A percentile compares a stretch with the other conserved stretches of the same genome.
phyloP scores from a whole-genome alignment of 2,888 invertebrate species.

The Drosophila colorata region DNA sequence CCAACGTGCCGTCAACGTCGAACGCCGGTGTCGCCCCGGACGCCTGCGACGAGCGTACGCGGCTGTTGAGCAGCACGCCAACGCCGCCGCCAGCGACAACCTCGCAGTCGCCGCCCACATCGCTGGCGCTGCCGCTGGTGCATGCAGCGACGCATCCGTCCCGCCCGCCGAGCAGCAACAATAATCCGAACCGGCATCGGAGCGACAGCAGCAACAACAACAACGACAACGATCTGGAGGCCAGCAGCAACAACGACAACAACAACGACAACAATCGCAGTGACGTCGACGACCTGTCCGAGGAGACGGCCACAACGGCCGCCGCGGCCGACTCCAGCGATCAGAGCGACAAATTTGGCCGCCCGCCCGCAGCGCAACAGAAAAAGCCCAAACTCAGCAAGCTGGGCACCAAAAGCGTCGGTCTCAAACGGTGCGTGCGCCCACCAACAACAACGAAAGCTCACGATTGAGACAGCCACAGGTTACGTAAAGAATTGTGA shows the following conservation, averaged over 20 bases:
- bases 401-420: constrained; percentile 83
- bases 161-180: constrained; percentile 62
- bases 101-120: constrained; percentile 55
- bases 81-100: constrained; percentile 38
- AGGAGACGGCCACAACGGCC: constrained; percentile 66
- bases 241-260: constrained; percentile 45
- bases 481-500: no score
- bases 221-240: constrained; percentile 58
- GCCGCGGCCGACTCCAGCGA: constrained; percentile 76
- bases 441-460: neutral
- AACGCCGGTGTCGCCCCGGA: constrained; percentile 35
- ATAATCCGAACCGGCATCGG: constrained; percentile 40
- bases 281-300: constrained; percentile 65
- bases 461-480: no score
- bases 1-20: constrained; percentile 57
- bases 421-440: constrained; percentile 82
- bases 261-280: constrained; percentile 48
- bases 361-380: constrained; percentile 68
- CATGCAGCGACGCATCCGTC: constrained; percentile 69
- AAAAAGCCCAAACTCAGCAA: constrained; percentile 83
- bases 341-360: constrained; percentile 78
- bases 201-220: constrained; percentile 35
- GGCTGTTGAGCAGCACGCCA: constrained; percentile 68
- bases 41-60: constrained; percentile 81
- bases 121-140: constrained; percentile 60